Percentiles rank a stretch among this genome's conserved stretches.
phyloP scores from a whole-genome alignment of 1,140 invertebrate genomes.

The Spodoptera frugiperda region DNA sequence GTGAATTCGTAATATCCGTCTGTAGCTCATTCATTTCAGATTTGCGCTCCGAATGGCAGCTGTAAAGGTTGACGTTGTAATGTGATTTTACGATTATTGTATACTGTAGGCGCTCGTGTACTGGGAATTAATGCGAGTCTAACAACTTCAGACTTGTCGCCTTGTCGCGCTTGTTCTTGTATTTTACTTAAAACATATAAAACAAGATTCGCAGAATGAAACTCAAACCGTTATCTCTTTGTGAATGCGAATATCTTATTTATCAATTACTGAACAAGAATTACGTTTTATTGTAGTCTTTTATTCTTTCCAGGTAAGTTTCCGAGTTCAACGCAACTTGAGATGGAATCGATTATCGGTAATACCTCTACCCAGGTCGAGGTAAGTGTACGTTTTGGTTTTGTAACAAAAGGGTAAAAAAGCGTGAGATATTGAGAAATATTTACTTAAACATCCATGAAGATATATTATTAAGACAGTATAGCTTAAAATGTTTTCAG shows the following conservation, averaged over 20 bases:
- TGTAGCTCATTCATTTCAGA: constrained; percentile 60
- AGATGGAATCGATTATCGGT: constrained; percentile 45
- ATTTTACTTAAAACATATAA: constrained; percentile 10
- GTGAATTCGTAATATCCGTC: constrained; percentile 60
- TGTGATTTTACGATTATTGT: constrained; percentile 59
- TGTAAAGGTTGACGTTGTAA: constrained; percentile 56
- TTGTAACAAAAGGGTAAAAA: constrained; percentile 7
- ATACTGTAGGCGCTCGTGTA: constrained; percentile 43
- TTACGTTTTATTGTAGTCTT: constrained; percentile 69
- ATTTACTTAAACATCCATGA: constrained; percentile 58
- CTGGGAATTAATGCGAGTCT: constrained; percentile 49
- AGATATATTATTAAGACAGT: constrained; percentile 56
- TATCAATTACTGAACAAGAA: constrained; percentile 56
- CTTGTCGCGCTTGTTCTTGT: constrained; percentile 16
- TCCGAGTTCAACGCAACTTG: constrained; percentile 37
- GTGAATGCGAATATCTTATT: constrained; percentile 38
- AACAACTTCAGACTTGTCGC: constrained; percentile 20
- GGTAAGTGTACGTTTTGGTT: constrained; percentile 42
- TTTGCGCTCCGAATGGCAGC: constrained; percentile 56
- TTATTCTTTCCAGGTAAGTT: constrained; percentile 73
- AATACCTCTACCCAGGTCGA: constrained; percentile 1
- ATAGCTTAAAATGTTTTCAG: constrained; percentile 56
- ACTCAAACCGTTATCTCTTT: constrained; percentile 31
- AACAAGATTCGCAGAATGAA: constrained; percentile 31
- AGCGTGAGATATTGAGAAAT: constrained; percentile 43